Base-by-base conservation (phyloP, 2,888 invertebrate species). In the Hanleya hanleyi region DNA sequence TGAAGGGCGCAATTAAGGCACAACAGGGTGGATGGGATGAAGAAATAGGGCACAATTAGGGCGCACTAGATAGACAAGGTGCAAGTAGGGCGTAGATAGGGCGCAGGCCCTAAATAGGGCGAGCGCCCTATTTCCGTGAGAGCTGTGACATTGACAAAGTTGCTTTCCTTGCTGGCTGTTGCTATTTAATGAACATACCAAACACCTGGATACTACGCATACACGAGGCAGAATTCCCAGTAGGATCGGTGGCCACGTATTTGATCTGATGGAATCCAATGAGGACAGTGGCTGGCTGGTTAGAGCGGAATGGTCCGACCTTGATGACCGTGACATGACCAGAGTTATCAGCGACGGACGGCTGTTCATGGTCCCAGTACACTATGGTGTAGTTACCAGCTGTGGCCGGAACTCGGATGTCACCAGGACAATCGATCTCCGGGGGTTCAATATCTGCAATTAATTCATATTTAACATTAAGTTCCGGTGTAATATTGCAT, bases 161-260 rank as follows among this genome's bases (percentile, higher is more conserved):
- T n/a, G n/a, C n/a, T n/a, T n/a, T n/a, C n/a, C n/a, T n/a, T n/a
- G n/a, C n/a, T n/a, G n/a, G n/a, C n/a, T n/a, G n/a, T n/a, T n/a
- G n/a, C n/a, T n/a, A n/a, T n/a, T n/a, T n/a, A n/a, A n/a, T n/a
- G n/a, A n/a, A n/a, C 77, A 62, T 72, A 81, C 82, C 76, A 37
- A 77, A 65, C 29, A 82, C 78, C 18, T 71, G 71, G 33, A 81
- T 76, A 7, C 37, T 68, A 36, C 75, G 70, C 0, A 69, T 67
- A 62, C 84, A 84, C 29, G 50, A 61, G 6, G 76, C 80, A 15
- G 66, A 67, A 69, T 82, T 81, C 9, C 82, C 83, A 7, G 77
- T 70, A 9, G 33, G 57, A 66, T 84, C 84, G n/a, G 65, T 57
- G n/a, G 76, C 82, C 22, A 70, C 57, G 57, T 80, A 84, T 29